These are phyloP conservation scores for Biston betularia DNA, from an alignment of 2,888 invertebrate genomes.

Conservation along the genomic window DNA sequence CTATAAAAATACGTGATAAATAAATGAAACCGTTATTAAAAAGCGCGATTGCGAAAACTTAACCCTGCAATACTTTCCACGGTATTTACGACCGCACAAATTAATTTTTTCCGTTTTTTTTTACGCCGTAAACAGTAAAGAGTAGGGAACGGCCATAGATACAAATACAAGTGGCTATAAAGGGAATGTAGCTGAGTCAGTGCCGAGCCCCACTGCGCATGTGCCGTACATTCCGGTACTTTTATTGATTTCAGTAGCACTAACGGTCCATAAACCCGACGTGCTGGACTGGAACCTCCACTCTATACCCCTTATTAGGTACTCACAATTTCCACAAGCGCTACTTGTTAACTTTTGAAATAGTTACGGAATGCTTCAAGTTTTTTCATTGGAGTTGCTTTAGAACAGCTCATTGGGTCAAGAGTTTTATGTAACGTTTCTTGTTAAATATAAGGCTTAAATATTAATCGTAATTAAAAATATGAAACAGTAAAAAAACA, in stretches of 20 bases:
- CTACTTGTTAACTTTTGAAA: conserved; percentile 81
- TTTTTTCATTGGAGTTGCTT: conserved; percentile 54
- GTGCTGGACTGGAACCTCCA: conserved; percentile 80
- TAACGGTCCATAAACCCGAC: conserved; percentile 87
- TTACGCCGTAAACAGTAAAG: conserved; percentile 78
- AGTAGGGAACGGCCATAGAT: conserved; percentile 82
- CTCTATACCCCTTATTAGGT: conserved; percentile 82
- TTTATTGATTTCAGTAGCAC: conserved; percentile 91
- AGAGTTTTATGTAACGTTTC: conserved; percentile 20
- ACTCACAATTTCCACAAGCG: conserved; percentile 78
- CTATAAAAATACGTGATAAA: conserved; percentile 18
- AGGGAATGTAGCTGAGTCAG: conserved; percentile 85
- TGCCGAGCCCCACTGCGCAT: conserved; percentile 77
- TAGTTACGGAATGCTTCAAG: conserved; percentile 46
- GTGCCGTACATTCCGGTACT: conserved; percentile 87
- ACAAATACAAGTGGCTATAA: conserved; percentile 86
- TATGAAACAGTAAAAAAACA: too few relatives aligned
- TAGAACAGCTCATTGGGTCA: conserved; percentile 44
- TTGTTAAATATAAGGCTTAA: background rate
- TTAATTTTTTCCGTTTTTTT: conserved; percentile 74
- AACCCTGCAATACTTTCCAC: conserved; percentile 57
- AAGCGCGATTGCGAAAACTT: conserved; percentile 45
- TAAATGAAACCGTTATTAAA: conserved; percentile 17
- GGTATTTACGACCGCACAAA: conserved; percentile 67
- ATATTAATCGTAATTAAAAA: background rate